Percentiles rank a stretch among this genome's conserved stretches.
Evolutionary conservation across 2,113 vertebrate genomes (phyloP).

Genomic region (Paradisaea rubra): DNA sequence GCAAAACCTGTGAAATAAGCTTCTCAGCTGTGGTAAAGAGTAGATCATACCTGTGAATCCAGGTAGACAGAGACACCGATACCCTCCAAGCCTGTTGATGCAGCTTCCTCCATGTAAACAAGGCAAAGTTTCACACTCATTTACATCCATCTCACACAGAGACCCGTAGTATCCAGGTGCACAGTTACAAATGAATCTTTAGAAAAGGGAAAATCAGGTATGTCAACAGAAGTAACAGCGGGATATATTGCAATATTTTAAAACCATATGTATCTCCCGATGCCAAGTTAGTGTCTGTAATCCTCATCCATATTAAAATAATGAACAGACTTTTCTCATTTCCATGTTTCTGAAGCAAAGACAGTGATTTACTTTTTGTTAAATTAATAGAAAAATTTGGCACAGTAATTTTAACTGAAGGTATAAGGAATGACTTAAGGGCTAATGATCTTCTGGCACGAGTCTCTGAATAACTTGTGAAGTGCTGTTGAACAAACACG

Average conservation of each 20-base stretch:
- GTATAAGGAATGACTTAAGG: background rate
- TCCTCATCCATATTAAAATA: background rate
- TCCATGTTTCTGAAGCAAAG: background rate
- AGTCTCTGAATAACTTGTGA: background rate
- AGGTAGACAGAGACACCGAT: conserved; percentile 72
- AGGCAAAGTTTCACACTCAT: conserved; percentile 78
- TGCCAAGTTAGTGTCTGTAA: background rate
- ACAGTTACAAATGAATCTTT: conserved; percentile 77
- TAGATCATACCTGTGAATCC: conserved; percentile 78
- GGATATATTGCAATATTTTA: background rate
- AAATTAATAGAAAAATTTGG: background rate
- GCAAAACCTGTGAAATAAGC: background rate
- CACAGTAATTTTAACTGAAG: background rate
- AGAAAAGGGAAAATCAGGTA: background rate
- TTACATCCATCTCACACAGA: conserved; percentile 78
- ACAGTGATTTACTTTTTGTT: background rate
- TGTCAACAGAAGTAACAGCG: background rate
- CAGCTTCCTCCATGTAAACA: conserved; percentile 79
- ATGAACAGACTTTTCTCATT: background rate
- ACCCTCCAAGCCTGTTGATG: conserved; percentile 74
- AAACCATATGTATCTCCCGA: background rate
- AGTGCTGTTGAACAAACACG: background rate
- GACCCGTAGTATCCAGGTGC: conserved; percentile 73
- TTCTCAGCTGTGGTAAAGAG: background rate
- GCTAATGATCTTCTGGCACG: background rate